Base-by-base conservation (phyloP, 92 coral and sea anemone genomes). In the Galaxea fascicularis region DNA sequence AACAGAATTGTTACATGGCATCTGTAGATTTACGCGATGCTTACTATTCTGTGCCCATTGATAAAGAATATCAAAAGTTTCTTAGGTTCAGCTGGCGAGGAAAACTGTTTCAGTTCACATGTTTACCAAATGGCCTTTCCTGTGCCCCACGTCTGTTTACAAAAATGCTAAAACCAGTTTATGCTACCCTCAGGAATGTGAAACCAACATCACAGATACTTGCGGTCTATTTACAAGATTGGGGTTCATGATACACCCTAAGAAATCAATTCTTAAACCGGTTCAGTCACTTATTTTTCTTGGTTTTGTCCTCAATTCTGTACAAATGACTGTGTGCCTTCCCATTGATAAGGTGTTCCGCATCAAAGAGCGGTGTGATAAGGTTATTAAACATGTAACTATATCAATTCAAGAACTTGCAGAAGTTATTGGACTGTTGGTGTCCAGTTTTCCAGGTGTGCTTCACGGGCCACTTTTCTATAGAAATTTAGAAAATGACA, bases 401-500 rank as follows among this genome's bases (percentile, higher is more conserved):
- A 71, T 73, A n/a, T 52, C 82, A 9, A 84, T 84, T 64, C 82
- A 74, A 29, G 66, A 74, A 10, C 82, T 84, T 26, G 88, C 88
- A 63, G 74, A 84, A 58, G 82, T 74, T 25, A 74, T 84, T 63
- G 88, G 88, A 5, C 73, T 83, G 74, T 24, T 74, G 45, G 82
- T 83, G 47, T 74, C 88, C 20, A 71, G 78, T 62, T 83, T 83
- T 60, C 87, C 87, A 57, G 88, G 82, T 44, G 88, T 83, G 30
- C 45, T 74, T 39, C 65, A 83, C 41, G 76, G 82, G 0, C 75
- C 88, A 47, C 88, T 84, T 62, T 74, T 74, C 70, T 84, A 84
- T 28, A 41, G 82, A 51, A 4, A 74, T 31, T 79, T 84, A 12
- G 88, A 84, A 63, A 10, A 29, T 59, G 77, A 63, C 63, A 89